Evolutionary conservation across 1,140 invertebrate genomes (phyloP), one percentile per base, ranked within the genome.

Genomic region (Pachypeltis micranthus): DNA sequence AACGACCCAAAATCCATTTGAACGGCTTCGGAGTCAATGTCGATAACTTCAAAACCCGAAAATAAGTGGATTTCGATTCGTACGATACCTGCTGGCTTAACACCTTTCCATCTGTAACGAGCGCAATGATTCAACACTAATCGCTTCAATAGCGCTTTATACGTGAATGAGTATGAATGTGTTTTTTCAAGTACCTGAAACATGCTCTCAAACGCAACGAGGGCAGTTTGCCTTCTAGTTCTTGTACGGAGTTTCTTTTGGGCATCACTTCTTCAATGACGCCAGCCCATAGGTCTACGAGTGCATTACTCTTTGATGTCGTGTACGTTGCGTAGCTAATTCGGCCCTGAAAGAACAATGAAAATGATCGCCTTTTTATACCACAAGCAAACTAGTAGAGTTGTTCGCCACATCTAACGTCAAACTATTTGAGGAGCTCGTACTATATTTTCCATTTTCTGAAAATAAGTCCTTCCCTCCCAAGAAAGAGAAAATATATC

Each of bases 231-330:
- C 80, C 81, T 76, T 82, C 80, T 24, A 82, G 72, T 67, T 82
- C 80, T 67, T 82, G 80, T 3, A 82, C 72, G 16, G 79, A 80
- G 44, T 67, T 79, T 80, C 44, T 78, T 70, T 68, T 81, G 76
- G 81, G 80, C 2, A 76, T 70, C 27, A 81, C 79, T 70, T 83
- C 81, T 73, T 82, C 77, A 62, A 80, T 76, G 0, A 83, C 80
- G 7, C 76, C 77, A 1, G 81, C 77, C 72, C 77, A 80, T 7
- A 83, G 72, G 34, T 79, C 79, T 7, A 83, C 67, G 16, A 81
- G 69, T 0, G 77, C 71, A 47, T 80, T 81, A 61, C 76, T 77
- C 55, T 74, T 74, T 63, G 76, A 74, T 0, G 79, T 75, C 12
- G 76, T 74, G 61, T 83, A 83, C 0, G 81, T 82, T 0, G 81